Evolutionary conservation across 2,888 invertebrate genomes (phyloP), one percentile per base, ranked within the genome.

Genomic region (Meteorus colon): DNA sequence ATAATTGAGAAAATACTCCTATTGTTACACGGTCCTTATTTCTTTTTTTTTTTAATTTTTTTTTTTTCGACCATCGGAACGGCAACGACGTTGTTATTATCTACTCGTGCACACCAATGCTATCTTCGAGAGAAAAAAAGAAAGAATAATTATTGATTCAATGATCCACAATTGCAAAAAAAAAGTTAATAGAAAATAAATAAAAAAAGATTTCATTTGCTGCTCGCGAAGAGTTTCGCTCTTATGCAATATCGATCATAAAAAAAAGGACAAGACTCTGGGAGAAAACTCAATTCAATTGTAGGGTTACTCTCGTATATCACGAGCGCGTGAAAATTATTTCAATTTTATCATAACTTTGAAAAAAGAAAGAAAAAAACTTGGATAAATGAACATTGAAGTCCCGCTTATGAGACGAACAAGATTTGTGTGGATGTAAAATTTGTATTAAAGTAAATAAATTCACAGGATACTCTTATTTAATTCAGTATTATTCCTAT

Each of bases 371-470:
- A 37, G 66, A 74, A 63, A 41, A 41, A 65, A 16, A 73, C 77
- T 41, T 65, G 74, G 75, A 62, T 71, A 78, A 75, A 74, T 78
- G 67, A 70, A 79, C 60, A 75, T 65, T 80, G 80, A 81, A 80
- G 80, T 81, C 82, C 82, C 81, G 81, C 84, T 83, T 84, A 83
- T 79, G 79, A 81, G 76, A 79, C 77, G 82, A 77, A 80, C 84
- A 82, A 84, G 80, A 80, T 82, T 82, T 82, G 87, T 86, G 86
- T 87, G 87, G 86, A 86, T 88, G 87, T 87, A 86, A 87, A 87
- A 86, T 88, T 88, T 88, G 87, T 88, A 88, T 87, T 85, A 86
- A 88, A 87, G 82, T 87, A 87, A 88, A 88, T 87, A 86, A 87
- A 88, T 87, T 85, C 83, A 81, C 81, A 78, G 84, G 85, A 82